A percentile compares a stretch with the other conserved stretches of the same genome.
phyloP scores from a whole-genome alignment of 2,113 vertebrate genomes.

The Todiramphus chloris region DNA sequence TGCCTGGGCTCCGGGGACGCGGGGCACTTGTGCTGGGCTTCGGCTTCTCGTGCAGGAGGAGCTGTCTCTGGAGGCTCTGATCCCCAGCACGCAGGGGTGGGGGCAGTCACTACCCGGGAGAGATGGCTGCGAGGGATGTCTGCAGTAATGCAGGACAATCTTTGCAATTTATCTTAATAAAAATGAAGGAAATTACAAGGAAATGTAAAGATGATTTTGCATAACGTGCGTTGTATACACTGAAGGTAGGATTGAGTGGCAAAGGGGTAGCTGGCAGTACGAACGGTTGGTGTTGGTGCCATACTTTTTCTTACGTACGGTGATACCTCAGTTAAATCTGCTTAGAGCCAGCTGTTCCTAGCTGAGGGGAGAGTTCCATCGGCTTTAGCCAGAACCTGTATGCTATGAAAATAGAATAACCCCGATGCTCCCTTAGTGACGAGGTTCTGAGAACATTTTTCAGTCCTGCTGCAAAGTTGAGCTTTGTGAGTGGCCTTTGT shows the following conservation, averaged over 20 bases:
- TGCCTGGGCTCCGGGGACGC: too few relatives aligned
- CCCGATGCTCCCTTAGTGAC: neutral
- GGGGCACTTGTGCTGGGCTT: neutral
- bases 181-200: neutral
- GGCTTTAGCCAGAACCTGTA: neutral
- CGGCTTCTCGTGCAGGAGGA: neutral
- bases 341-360: neutral
- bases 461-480: neutral
- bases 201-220: neutral
- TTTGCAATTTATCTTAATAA: neutral
- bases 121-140: neutral
- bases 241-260: neutral
- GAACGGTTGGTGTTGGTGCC: neutral
- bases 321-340: neutral
- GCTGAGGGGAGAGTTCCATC: neutral
- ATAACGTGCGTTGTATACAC: accelerated
- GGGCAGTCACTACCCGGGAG: neutral
- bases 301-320: neutral
- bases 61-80: neutral
- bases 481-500: neutral
- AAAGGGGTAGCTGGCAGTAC: neutral
- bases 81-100: neutral
- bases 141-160: neutral
- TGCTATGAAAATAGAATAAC: neutral
- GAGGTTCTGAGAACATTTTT: neutral